phyloP scores from a whole-genome alignment of 2,113 vertebrate genomes.

The Platysternon megacephalum region DNA sequence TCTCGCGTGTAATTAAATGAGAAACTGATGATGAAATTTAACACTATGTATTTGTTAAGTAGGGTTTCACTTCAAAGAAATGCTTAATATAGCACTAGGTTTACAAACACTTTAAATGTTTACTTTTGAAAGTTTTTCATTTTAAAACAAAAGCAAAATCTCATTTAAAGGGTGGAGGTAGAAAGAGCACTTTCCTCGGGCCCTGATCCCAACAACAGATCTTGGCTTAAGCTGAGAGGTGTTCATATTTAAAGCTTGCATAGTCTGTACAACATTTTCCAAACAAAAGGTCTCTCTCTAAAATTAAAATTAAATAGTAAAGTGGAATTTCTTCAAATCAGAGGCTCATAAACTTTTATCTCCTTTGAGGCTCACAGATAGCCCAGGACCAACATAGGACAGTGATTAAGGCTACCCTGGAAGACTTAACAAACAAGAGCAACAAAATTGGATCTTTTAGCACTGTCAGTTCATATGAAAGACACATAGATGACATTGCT shows the following conservation, averaged over 20 bases:
- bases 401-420: neutral
- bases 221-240: neutral
- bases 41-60: neutral
- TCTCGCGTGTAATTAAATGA: accelerated
- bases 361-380: neutral
- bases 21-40: neutral
- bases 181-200: neutral
- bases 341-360: neutral
- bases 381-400: neutral
- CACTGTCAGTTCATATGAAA: neutral
- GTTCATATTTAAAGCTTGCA: neutral
- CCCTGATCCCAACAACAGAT: neutral
- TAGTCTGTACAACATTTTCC: neutral
- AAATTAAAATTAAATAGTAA: neutral
- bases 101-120: neutral
- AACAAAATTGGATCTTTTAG: neutral
- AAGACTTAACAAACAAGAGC: neutral
- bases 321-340: neutral
- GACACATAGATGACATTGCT: neutral
- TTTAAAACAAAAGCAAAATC: neutral
- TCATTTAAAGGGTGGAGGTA: neutral
- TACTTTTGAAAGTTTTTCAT: neutral
- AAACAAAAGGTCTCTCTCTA: neutral
- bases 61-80: neutral
- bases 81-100: neutral